Conservation (phyloP, 2,113 vertebrate species). For the Aegotheles bennettii region DNA sequence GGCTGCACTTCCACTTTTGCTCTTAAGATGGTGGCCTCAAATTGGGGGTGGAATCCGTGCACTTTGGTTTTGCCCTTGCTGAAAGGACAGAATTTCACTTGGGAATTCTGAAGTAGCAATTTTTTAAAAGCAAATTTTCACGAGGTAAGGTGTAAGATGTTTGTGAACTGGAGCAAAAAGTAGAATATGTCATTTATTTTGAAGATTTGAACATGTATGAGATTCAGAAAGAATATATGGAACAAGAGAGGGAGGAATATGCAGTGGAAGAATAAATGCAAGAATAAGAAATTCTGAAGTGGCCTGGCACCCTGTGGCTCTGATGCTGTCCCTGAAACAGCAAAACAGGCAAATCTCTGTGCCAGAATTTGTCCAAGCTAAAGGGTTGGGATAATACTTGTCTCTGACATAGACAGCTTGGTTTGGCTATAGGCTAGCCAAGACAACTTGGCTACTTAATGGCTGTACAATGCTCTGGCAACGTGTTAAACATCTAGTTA, state of each 20-base stretch:
- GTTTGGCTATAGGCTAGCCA: neutral
- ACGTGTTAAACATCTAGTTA: neutral
- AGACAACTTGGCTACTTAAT: neutral
- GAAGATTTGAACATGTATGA: neutral
- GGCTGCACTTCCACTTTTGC: neutral
- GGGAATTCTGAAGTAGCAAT: neutral
- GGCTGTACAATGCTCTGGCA: neutral
- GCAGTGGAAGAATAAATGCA: neutral
- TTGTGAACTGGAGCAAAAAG: neutral
- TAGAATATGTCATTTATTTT: neutral
- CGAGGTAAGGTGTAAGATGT: neutral
- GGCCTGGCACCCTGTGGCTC: neutral
- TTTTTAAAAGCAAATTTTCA: neutral
- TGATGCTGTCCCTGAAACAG: neutral
- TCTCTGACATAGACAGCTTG: neutral
- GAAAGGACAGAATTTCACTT: neutral
- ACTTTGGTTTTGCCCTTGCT: neutral
- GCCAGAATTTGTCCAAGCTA: neutral
- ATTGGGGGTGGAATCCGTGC: neutral
- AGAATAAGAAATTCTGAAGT: neutral
- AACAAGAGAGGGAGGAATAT: neutral
- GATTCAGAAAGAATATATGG: neutral
- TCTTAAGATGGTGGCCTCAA: slow-evolving; percentile 32
- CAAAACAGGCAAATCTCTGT: neutral
- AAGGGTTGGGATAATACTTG: neutral